Percentiles rank a stretch among this genome's conserved stretches.
phyloP scores from a whole-genome alignment of 2,888 invertebrate genomes.

The Plagiodera versicolora region DNA sequence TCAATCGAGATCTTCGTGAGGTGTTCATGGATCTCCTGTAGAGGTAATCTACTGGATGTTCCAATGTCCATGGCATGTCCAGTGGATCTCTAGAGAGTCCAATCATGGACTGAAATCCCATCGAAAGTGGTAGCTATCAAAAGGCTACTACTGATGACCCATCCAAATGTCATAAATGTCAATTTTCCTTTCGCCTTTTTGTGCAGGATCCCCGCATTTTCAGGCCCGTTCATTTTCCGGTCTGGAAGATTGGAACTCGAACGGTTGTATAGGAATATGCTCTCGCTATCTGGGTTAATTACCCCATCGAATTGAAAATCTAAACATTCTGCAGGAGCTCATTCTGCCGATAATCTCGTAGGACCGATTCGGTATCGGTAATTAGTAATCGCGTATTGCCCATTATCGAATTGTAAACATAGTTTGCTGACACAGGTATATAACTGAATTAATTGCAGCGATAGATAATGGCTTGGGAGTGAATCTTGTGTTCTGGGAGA shows the following conservation, averaged over 20 bases:
- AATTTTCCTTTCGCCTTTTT: neutral
- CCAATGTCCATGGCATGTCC: too few species aligned
- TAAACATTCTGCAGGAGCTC: conserved; percentile 27
- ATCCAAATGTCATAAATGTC: neutral
- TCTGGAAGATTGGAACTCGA: neutral
- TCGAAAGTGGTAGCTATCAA: too few species aligned
- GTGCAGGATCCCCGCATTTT: neutral
- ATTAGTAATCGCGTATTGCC: conserved; percentile 34
- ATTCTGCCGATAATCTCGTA: conserved; percentile 32
- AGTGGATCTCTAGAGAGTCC: too few species aligned
- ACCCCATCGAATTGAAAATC: conserved; percentile 28
- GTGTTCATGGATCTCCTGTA: too few species aligned
- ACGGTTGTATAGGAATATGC: conserved; percentile 1
- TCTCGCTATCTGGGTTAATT: conserved; percentile 30
- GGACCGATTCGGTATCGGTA: conserved; percentile 35
- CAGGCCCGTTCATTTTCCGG: conserved; percentile 1
- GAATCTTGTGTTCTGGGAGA: neutral
- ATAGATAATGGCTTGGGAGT: conserved; percentile 15
- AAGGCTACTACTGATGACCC: too few species aligned
- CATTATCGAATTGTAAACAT: conserved; percentile 38
- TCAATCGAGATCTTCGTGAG: too few species aligned
- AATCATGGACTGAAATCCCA: too few species aligned
- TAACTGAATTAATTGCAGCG: conserved; percentile 26
- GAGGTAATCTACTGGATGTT: too few species aligned
- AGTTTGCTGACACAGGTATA: conserved; percentile 36